Conservation (phyloP, 1,140 invertebrate genomes). For the Homalodisca vitripennis region DNA sequence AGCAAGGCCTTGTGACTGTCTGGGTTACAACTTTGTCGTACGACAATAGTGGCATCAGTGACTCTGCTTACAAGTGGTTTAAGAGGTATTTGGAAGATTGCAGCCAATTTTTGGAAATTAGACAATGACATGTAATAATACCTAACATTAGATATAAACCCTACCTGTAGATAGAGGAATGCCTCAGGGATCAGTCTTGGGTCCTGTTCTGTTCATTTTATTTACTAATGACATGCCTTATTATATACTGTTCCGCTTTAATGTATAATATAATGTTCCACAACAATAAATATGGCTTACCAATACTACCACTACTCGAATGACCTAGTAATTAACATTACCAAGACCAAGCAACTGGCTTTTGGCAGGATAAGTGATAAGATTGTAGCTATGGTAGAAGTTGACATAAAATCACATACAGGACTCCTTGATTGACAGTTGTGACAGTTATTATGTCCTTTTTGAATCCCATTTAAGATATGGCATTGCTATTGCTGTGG, state of each 20-base stretch:
- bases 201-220: not conserved
- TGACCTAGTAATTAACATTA: not conserved
- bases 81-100: not conserved
- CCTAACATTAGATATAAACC: not conserved
- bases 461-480: not conserved
- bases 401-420: not conserved
- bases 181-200: constrained; percentile 2
- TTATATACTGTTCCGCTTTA: not conserved
- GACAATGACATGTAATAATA: not conserved
- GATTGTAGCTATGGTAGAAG: not conserved
- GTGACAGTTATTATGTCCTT: not conserved
- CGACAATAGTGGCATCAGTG: not conserved
- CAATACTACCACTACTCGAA: not conserved
- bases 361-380: not conserved
- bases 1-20: not conserved
- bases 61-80: not conserved
- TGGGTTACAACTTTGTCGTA: not conserved
- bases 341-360: constrained; percentile 3
- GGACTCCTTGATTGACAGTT: not conserved
- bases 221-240: constrained; percentile 1
- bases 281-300: not conserved
- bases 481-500: not conserved
- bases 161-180: not conserved
- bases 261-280: not conserved
- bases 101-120: not conserved